Base-by-base conservation (phyloP, 2,797 vertebrate genomes). In the Lophotriccus pileatus region DNA sequence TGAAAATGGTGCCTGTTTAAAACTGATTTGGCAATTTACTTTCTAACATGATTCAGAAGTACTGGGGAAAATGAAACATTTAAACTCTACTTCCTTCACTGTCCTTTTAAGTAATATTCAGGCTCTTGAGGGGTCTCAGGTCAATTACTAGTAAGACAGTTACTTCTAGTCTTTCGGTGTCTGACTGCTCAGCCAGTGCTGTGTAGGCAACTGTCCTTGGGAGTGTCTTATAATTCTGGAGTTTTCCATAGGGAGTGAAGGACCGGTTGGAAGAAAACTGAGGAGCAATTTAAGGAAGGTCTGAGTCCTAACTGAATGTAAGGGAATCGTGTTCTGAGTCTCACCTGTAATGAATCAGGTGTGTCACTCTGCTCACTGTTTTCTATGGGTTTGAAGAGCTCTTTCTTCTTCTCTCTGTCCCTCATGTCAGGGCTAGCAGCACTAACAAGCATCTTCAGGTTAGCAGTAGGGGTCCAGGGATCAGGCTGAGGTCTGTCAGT, bases 381-480 rank as follows among this genome's bases (percentile, higher is more conserved):
- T 96, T 99, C 99, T 74, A 99, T 98, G 49, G 98, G 98, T 80
- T 99, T 97, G 70, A 99, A 99, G 18, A 99, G 98, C 9, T 98
- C 98, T 95, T 99, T 99, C 69, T 98, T 99, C 98, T 99, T 99
- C 96, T 99, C 99, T 20, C 99, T 89, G 95, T 99, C 98, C 77
- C 99, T 96, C 91, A 99, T 99, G 93, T 99, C 99, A 1, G 99
- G 99, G 85, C 99, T 99, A 25, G 99, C 99, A 0, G 98, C 99
- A 25, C 98, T 99, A 95, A 99, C 98, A 66, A 99, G 98, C 97
- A 99, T 98, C 97, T 99, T 99, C 91, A 99, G 98, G 88, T 99
- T 99, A 90, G 99, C 98, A 0, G 99, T 99, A 52, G 99, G 99
- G 0, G 99, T 99, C 98, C 98, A 99, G 6, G 99, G 99, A 70